A percentile compares a stretch with the other conserved stretches of the same genome.
phyloP scores from a whole-genome alignment of 53 echinoderm and acorn worm species.

The Holothuria leucospilota region DNA sequence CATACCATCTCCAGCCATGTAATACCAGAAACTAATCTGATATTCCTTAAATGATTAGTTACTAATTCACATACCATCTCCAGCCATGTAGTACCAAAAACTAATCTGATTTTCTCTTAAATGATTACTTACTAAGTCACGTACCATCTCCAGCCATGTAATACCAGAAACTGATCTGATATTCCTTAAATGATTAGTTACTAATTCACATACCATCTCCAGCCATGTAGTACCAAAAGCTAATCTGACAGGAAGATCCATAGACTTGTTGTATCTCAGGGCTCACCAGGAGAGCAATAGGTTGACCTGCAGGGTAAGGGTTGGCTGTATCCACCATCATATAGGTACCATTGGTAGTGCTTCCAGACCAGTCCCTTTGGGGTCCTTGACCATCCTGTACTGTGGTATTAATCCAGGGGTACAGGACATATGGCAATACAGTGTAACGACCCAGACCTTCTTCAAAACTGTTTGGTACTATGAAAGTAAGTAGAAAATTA shows the following conservation, averaged over 20 bases:
- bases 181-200: background rate
- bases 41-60: no score
- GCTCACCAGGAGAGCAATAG: background rate
- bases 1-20: no score
- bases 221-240: background rate
- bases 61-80: no score
- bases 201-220: constrained; percentile 23
- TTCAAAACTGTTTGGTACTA: background rate
- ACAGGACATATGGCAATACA: background rate
- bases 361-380: background rate
- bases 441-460: background rate
- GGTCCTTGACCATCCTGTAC: background rate
- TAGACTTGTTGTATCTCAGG: constrained; percentile 12
- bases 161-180: constrained; percentile 22
- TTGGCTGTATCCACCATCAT: background rate
- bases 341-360: background rate
- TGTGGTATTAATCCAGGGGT: background rate
- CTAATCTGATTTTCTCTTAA: background rate
- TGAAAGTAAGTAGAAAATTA: background rate
- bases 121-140: background rate
- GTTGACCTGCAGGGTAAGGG: background rate
- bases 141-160: constrained; percentile 36
- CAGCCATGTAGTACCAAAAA: no score
- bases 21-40: no score
- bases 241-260: constrained; percentile 1